A percentile compares a stretch with the other conserved stretches of the same genome.
These are phyloP conservation scores for Ophthalmolycus amberensis DNA, from an alignment of 2,113 vertebrate genomes.

Conservation along the genomic window DNA sequence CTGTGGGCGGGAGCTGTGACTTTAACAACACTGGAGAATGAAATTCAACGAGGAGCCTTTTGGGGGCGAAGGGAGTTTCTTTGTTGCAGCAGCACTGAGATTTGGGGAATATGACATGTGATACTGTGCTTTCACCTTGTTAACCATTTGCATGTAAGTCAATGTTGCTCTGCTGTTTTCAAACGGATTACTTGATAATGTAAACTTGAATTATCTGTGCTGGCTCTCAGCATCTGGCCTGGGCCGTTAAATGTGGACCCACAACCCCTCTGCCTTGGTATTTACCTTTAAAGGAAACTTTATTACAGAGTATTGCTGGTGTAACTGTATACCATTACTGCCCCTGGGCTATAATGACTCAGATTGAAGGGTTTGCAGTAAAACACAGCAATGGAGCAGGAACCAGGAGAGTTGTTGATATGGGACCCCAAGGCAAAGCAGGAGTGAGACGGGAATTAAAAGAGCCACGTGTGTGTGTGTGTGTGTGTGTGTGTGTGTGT, in stretches of 20 bases:
- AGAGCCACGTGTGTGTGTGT: not conserved
- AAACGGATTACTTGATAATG: not conserved
- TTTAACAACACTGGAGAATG: constrained; percentile 42
- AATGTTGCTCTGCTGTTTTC: constrained; percentile 12
- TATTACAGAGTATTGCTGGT: constrained; percentile 79
- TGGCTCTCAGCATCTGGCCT: constrained; percentile 32
- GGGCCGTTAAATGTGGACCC: constrained; percentile 44
- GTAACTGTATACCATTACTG: constrained; percentile 81
- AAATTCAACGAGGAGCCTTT: constrained; percentile 53
- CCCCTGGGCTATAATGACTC: constrained; percentile 78
- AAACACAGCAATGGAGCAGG: constrained; percentile 54
- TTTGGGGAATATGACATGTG: constrained; percentile 58
- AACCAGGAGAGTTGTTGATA: constrained; percentile 58
- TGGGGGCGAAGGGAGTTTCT: constrained; percentile 40
- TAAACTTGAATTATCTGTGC: constrained; percentile 40
- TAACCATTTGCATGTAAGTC: constrained; percentile 53
- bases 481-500: not conserved
- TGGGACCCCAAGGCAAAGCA: constrained; percentile 22
- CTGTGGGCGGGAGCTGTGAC: constrained; percentile 63
- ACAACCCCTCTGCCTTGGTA: constrained; percentile 49
- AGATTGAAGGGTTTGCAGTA: constrained; percentile 73
- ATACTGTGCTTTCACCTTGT: constrained; percentile 61
- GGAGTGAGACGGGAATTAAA: constrained; percentile 43
- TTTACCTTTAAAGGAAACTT: constrained; percentile 72
- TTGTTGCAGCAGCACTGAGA: constrained; percentile 47